Evolutionary conservation across 1,140 invertebrate genomes (phyloP), one percentile per base, ranked within the genome.

Genomic region (Psilanteris sp.): DNA sequence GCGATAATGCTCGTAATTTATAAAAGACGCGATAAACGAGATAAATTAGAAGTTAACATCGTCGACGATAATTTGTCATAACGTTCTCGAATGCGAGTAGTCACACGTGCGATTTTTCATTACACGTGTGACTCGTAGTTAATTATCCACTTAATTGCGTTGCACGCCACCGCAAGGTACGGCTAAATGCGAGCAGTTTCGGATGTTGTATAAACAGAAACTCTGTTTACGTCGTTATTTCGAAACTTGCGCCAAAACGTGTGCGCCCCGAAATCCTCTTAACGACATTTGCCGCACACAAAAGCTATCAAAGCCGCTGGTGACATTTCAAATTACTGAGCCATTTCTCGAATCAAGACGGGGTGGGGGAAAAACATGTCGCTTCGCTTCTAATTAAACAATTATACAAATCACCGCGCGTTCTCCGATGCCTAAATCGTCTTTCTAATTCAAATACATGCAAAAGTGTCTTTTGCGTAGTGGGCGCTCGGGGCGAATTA

Each of bases 251-350:
- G 61, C 46, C 48, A 54, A 54, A 54, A 43, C 14, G 13, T 39
- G 22, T 16, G 15, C 20, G 1, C 29, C 14, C 9, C 16, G 7
- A 54, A 66, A 66, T 66, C 14, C 37, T 27, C 20, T 54, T 66
- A 54, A 41, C 46, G 46, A 43, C 59, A 52, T 52, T 64, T 24
- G 48, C 29, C 11, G 1, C 46, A 7, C 11, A 29, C 37, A 54
- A 64, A 64, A 64, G 44, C 59, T 43, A 64, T 64, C 59, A 50
- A 66, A 66, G 61, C 26, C 24, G 34, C 46, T 20, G 61, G 61
- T 66, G 20, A 66, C 46, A 31, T 66, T 66, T 66, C 61, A 44
- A 54, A 66, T 54, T 54, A 66, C 26, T 11, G 29, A 52, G 26
- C 27, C 36, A 36, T 43, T 64, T 1, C 31, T 37, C 43, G 39